Evolutionary conservation across 2,888 invertebrate species (phyloP), one percentile per base, ranked within the genome.

Genomic region (Cephus nigrinus): DNA sequence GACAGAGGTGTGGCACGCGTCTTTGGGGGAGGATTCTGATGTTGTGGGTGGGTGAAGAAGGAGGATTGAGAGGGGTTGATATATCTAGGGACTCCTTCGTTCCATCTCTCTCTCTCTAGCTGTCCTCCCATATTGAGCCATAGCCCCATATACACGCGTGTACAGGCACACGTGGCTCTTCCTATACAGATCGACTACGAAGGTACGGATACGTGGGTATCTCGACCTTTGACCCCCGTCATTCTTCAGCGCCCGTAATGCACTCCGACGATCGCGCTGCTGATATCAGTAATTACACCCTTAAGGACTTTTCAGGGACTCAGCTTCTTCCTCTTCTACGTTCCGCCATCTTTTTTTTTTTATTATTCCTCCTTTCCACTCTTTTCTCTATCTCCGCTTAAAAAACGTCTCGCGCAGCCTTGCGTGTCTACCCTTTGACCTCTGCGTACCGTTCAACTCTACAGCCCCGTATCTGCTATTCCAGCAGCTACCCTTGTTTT

Each of bases 271-370:
- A 82, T 81, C 80, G 83, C 82, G 80, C 80, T 81, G 81, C 81
- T 81, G 86, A 85, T 86, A 86, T 80, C 81, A 76, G 80, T 86
- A 85, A 86, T 85, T 86, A 84, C 82, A 84, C 83, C 80, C 79
- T 80, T 72, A 76, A 75, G 79, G 15, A 35, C 35, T 15, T 40
- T 15, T 5, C 15, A 40, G 40, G 15, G 40, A 40, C 40, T 12
- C 36, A 36, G 36, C 36, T 40, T 40, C 79, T 79, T 79, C 75
- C 40, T 15, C 15, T 40, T 5, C 5, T 40, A 40, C 40, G 40
- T 40, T 40, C 15, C 15, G 15, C 40, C 40, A 15, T 40, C 40
- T 40, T 40, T 15, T 1, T 15, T 40, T 40, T 40, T 5, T 40
- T 75, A 69, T 71, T 73, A n/a, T 73, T 76, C 33, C 30, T 40